Conservation (phyloP, 2,113 vertebrate genomes). For the Rhombomys opimus region DNA sequence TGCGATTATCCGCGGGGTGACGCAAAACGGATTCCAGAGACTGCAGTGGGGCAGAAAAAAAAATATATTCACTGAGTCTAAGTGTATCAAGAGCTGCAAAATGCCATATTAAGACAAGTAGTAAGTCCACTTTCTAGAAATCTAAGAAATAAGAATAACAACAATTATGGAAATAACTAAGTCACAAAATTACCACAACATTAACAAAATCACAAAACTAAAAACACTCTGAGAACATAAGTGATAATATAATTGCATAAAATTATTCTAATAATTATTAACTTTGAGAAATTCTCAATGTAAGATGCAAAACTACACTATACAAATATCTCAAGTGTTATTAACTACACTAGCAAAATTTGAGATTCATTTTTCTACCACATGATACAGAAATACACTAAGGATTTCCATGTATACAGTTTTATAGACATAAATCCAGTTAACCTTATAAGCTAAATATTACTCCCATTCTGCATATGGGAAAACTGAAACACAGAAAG, state of each 20-base stretch:
- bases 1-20: conserved; percentile 97
- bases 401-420: not conserved
- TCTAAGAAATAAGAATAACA: not conserved
- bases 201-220: conserved; percentile 25
- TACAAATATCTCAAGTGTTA: not conserved
- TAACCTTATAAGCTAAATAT: not conserved
- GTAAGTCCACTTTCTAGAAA: not conserved
- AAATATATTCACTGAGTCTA: conserved; percentile 24
- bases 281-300: not conserved
- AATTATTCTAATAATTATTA: conserved; percentile 23
- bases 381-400: not conserved
- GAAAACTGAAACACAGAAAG: conserved; percentile 16
- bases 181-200: not conserved
- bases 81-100: not conserved
- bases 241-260: not conserved
- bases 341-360: conserved; percentile 11
- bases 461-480: not conserved
- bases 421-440: conserved; percentile 13
- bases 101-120: not conserved
- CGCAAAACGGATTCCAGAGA: conserved; percentile 94
- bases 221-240: not conserved
- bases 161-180: not conserved
- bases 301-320: not conserved
- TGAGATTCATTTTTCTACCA: conserved; percentile 4
- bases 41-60: conserved; percentile 80